Evolutionary conservation across 2,797 vertebrate species (phyloP), one percentile per base, ranked within the genome.

Genomic region (Ctenochaetus hawaiiensis): DNA sequence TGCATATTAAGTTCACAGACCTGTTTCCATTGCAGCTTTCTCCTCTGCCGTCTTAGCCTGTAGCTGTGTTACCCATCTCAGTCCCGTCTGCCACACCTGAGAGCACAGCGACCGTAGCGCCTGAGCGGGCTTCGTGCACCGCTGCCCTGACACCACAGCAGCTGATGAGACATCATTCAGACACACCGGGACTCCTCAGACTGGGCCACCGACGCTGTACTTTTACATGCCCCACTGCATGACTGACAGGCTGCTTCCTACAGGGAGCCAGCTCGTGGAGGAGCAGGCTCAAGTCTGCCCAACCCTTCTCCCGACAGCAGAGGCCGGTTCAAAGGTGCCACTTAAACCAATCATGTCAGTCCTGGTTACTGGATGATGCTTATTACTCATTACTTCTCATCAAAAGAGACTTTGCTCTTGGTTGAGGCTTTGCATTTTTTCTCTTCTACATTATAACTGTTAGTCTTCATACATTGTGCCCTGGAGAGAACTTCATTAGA

Each of bases 161-260:
- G 71, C 78, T 85, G 85, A 91, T 86, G 86, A 86, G 73, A 82
- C 76, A 90, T 91, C 82, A 88, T 30, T 85, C 81, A 75, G 75
- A 81, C 75, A 81, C 77, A 83, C 23, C 72, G 18, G 76, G 84
- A 67, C 80, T 64, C 47, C 67, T 67, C 77, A 22, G 51, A 71
- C 76, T 30, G 77, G 89, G 81, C 77, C 71, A 62, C 67, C 14
- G 53, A 58, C 13, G 77, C 67, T 83, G 72, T 73, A 20, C 81
- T 79, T 61, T 86, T 82, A 88, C 83, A 87, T 64, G 82, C 86
- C 80, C 86, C 66, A 14, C 73, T 83, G 82, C 58, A 20, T 86
- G 82, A 87, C 52, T 90, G 91, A 81, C 87, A 76, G 87, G 58
- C 78, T n/a, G 72, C 12, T 34, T 78, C 81, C 81, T 76, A 8